Evolutionary conservation across 92 coral and sea anemone genomes (phyloP).

Genomic region (Chrysogorgia sp.): DNA sequence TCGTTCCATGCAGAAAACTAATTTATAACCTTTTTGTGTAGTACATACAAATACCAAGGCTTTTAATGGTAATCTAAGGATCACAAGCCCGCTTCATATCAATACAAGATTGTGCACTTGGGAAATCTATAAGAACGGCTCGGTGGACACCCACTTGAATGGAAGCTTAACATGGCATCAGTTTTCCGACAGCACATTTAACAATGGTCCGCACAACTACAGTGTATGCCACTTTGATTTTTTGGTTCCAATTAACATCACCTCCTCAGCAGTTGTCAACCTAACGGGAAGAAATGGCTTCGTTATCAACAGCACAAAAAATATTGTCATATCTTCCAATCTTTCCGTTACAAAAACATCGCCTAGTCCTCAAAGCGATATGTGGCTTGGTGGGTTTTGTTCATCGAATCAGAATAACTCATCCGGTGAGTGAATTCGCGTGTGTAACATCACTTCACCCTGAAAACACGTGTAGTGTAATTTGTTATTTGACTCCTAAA

Average conservation of each 20-base stretch:
- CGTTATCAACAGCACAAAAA: background rate
- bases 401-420: background rate
- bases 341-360: background rate
- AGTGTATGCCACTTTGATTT: background rate
- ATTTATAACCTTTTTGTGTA: too few relatives aligned
- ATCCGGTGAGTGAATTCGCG: background rate
- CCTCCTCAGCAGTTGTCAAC: background rate
- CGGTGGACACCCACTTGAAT: too few relatives aligned
- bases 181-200: background rate
- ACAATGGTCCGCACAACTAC: background rate
- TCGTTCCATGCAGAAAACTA: too few relatives aligned
- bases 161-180: background rate
- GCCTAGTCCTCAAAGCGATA: background rate
- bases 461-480: too few relatives aligned
- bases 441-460: too few relatives aligned
- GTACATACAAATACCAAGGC: too few relatives aligned
- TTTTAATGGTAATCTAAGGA: too few relatives aligned
- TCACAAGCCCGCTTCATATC: background rate
- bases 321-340: background rate
- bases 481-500: too few relatives aligned
- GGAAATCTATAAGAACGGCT: background rate
- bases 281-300: background rate
- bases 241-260: background rate
- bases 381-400: constrained; percentile 20
- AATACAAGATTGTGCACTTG: background rate